phyloP scores from a whole-genome alignment of 1,140 invertebrate genomes.

The Trissolcus basalis region DNA sequence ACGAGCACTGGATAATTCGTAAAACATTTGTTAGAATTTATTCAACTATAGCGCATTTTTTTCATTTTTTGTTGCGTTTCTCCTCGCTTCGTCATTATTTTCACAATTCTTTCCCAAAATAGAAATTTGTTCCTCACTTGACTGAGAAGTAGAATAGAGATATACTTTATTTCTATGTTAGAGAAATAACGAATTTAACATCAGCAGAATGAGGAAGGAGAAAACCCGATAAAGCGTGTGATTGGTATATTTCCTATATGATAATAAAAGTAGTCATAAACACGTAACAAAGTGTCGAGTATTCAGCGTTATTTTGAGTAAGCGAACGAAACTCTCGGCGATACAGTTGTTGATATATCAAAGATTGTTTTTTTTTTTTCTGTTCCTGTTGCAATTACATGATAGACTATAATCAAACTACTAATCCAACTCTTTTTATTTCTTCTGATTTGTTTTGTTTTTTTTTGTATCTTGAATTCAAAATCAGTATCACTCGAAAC shows the following conservation, averaged over 20 bases:
- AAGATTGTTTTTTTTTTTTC: background rate
- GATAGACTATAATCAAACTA: no score
- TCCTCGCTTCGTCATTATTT: slow-evolving; percentile 14
- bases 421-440: no score
- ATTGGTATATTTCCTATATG: slow-evolving; percentile 46
- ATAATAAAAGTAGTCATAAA: slow-evolving; percentile 48
- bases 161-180: slow-evolving; percentile 54
- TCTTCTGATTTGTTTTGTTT: no score
- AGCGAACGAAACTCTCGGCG: background rate
- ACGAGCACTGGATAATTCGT: slow-evolving; percentile 56
- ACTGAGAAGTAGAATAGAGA: slow-evolving; percentile 56
- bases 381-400: background rate
- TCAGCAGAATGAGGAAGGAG: slow-evolving; percentile 39
- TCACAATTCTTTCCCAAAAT: slow-evolving; percentile 18
- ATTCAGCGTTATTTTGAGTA: background rate
- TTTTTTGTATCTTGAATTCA: no score
- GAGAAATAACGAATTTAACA: slow-evolving; percentile 54
- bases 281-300: slow-evolving; percentile 10
- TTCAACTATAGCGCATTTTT: slow-evolving; percentile 48
- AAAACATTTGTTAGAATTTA: slow-evolving; percentile 56
- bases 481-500: no score
- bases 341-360: no score
- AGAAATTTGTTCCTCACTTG: slow-evolving; percentile 13
- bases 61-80: slow-evolving; percentile 28
- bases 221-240: slow-evolving; percentile 43